phyloP scores from a whole-genome alignment of 2,888 invertebrate genomes.

The Eupithecia pulchellata region DNA sequence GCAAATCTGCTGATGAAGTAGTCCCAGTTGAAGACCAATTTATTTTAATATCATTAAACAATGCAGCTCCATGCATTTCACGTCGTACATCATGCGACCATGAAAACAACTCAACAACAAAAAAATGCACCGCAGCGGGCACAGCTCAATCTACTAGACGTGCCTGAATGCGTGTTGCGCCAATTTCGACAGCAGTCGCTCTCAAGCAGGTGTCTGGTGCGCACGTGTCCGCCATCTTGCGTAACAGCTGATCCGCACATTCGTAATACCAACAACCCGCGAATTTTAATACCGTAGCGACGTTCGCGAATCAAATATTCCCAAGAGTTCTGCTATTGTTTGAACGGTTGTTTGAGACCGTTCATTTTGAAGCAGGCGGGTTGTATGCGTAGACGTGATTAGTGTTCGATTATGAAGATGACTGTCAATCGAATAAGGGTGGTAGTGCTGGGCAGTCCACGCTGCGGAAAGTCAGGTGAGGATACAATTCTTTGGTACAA shows the following conservation, averaged over 20 bases:
- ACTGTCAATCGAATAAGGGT: constrained; percentile 92
- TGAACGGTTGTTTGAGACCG: not conserved
- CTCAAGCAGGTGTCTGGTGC: constrained; percentile 80
- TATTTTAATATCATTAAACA: not conserved
- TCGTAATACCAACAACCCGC: constrained; percentile 49
- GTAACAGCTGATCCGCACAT: constrained; percentile 70
- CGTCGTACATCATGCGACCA: constrained; percentile 28
- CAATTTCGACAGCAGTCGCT: constrained; percentile 80
- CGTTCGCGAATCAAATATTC: constrained; percentile 31
- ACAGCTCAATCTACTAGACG: constrained; percentile 65
- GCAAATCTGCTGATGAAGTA: not conserved
- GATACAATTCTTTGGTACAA: constrained; percentile 41
- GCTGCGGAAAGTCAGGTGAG: constrained; percentile 92
- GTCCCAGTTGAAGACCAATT: not conserved
- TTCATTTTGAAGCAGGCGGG: constrained; percentile 5
- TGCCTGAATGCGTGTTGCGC: constrained; percentile 73
- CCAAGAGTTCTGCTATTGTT: not conserved
- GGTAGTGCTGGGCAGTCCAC: constrained; percentile 90
- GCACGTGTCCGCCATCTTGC: constrained; percentile 76
- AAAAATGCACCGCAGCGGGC: constrained; percentile 57
- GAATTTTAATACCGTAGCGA: constrained; percentile 43
- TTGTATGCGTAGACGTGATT: constrained; percentile 51
- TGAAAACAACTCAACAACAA: constrained; percentile 47
- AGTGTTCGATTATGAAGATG: constrained; percentile 85
- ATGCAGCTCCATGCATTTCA: not conserved